These are phyloP conservation scores for Eptatretus burgeri DNA, from an alignment of 2,113 vertebrate genomes.

Conservation along the genomic window DNA sequence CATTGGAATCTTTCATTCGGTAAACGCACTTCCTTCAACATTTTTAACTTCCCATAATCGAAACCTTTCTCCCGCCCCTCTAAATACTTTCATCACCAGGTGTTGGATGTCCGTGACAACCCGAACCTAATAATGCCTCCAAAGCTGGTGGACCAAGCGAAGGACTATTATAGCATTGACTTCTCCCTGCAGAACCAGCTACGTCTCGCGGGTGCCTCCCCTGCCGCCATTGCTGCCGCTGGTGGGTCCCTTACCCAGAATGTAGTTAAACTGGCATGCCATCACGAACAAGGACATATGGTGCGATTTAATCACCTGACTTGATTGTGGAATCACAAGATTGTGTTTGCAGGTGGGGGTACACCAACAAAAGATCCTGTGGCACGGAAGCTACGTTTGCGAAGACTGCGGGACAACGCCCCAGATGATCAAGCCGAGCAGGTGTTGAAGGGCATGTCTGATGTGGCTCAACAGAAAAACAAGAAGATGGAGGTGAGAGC, in stretches of 20 bases:
- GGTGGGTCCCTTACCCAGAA: neutral
- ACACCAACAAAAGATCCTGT: neutral
- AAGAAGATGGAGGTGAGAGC: constrained; percentile 3
- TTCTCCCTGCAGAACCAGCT: constrained; percentile 6
- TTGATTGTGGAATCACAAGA: no score
- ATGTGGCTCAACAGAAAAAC: constrained; percentile 3
- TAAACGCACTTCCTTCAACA: no score
- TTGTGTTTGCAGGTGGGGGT: neutral
- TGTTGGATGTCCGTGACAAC: constrained; percentile 1
- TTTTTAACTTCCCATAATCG: no score
- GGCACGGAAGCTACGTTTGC: constrained; percentile 1
- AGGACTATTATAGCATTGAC: constrained; percentile 1
- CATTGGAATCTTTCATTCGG: no score
- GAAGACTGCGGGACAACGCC: neutral
- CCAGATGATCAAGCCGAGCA: constrained; percentile 3
- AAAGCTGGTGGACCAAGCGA: neutral
- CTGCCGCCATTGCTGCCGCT: constrained; percentile 4
- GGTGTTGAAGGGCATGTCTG: constrained; percentile 5
- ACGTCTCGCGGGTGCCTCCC: constrained; percentile 1
- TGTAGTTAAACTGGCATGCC: no score
- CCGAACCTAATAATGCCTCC: constrained; percentile 2
- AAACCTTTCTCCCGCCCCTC: no score
- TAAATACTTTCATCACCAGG: neutral
- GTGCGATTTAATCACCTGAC: no score
- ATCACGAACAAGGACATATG: no score